Evolutionary conservation across 2,888 invertebrate species (phyloP).

Genomic region (Ochropleura leucogaster): DNA sequence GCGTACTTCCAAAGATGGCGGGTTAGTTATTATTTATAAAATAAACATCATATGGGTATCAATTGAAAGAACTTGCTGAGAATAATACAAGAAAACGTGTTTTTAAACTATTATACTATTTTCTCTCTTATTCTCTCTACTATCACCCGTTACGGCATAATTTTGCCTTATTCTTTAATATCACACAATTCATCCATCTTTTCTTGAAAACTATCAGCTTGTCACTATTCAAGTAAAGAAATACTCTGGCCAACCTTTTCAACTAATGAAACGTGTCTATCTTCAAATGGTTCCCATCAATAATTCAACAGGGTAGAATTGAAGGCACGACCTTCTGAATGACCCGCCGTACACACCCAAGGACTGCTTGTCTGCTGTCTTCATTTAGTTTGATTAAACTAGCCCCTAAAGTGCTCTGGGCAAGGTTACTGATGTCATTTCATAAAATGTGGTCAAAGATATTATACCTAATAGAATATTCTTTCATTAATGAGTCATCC

Average conservation of each 20-base stretch:
- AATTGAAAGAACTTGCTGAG: no score
- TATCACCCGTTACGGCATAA: background rate
- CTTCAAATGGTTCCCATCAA: constrained; percentile 37
- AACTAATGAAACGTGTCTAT: constrained; percentile 38
- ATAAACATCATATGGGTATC: no score
- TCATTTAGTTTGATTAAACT: constrained; percentile 40
- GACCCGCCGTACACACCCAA: constrained; percentile 26
- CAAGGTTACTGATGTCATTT: background rate
- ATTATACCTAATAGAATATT: background rate
- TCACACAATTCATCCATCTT: background rate
- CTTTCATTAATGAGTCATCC: background rate
- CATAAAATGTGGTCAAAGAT: background rate
- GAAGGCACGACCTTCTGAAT: constrained; percentile 23
- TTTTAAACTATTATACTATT: background rate
- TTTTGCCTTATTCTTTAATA: background rate
- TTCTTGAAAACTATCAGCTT: background rate
- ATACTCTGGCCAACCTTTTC: constrained; percentile 23
- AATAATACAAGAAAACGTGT: no score
- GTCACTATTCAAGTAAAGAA: constrained; percentile 11
- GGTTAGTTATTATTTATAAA: no score
- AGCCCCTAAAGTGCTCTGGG: constrained; percentile 8
- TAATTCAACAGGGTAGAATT: constrained; percentile 50
- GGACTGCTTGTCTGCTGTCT: constrained; percentile 20
- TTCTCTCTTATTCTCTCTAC: background rate
- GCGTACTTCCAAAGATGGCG: no score